phyloP scores from a whole-genome alignment of 1,140 invertebrate genomes.

The Leptopilina boulardi region DNA sequence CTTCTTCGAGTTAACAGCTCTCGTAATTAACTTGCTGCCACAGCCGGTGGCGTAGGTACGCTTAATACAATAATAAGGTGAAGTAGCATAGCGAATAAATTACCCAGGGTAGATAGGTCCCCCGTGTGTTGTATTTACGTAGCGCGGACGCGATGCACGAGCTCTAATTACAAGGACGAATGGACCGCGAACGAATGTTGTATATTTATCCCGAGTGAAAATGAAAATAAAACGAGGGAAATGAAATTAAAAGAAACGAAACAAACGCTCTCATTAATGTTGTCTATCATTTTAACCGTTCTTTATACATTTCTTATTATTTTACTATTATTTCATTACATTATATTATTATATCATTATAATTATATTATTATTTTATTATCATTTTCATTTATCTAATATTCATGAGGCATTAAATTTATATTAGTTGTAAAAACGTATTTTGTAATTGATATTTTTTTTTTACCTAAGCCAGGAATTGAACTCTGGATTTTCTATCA shows the following conservation, averaged over 20 bases:
- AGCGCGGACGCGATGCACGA: slow-evolving; percentile 53
- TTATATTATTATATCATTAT: too few species aligned
- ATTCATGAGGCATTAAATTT: too few species aligned
- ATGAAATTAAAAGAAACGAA: slow-evolving; percentile 17
- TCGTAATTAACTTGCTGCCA: slow-evolving; percentile 59
- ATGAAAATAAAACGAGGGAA: slow-evolving; percentile 25
- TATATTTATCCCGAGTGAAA: slow-evolving; percentile 34
- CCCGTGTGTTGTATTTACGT: slow-evolving; percentile 57
- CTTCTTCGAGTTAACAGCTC: slow-evolving; percentile 60
- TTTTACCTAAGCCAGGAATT: too few species aligned
- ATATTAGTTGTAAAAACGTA: too few species aligned
- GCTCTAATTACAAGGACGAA: slow-evolving; percentile 60
- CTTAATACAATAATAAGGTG: slow-evolving; percentile 65
- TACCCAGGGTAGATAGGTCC: slow-evolving; percentile 56
- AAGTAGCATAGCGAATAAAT: slow-evolving; percentile 63
- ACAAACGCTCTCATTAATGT: slow-evolving; percentile 9
- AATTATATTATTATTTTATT: too few species aligned
- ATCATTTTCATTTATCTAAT: too few species aligned
- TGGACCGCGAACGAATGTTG: slow-evolving; percentile 56
- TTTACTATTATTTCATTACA: too few species aligned
- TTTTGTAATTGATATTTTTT: too few species aligned
- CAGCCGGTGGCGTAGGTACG: slow-evolving; percentile 49
- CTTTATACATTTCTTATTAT: neutral
- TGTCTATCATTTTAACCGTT: neutral
- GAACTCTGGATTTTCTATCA: too few species aligned